A percentile compares a stretch with the other conserved stretches of the same genome.
Evolutionary conservation across 1,140 invertebrate species (phyloP).

Genomic region (Scaptomyza montana): DNA sequence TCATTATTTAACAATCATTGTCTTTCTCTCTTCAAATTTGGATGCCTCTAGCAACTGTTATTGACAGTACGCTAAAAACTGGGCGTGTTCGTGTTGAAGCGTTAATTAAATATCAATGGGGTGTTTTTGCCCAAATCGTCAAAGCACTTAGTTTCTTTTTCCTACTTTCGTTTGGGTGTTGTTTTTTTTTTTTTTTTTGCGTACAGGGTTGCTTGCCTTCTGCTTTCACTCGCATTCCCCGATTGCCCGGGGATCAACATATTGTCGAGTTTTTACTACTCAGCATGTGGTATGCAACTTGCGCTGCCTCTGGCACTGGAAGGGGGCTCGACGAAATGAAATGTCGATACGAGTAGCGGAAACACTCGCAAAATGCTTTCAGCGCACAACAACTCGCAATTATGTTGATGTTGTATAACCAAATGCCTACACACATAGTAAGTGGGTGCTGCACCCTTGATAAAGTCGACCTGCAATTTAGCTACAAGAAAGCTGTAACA

Average conservation of each 20-base stretch:
- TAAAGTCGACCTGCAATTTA: slow-evolving; percentile 32
- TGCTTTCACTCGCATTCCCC: slow-evolving; percentile 36
- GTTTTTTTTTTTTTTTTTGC: slow-evolving; percentile 1
- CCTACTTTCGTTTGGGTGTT: background rate
- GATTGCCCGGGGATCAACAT: slow-evolving; percentile 42
- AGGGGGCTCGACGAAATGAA: background rate
- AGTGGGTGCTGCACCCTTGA: slow-evolving; percentile 23
- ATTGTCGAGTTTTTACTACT: slow-evolving; percentile 54
- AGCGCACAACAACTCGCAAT: slow-evolving; percentile 47
- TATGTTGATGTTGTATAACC: slow-evolving; percentile 46
- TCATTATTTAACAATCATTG: slow-evolving; percentile 17
- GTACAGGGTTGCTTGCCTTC: slow-evolving; percentile 39
- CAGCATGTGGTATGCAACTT: slow-evolving; percentile 36
- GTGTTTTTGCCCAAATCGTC: slow-evolving; percentile 53
- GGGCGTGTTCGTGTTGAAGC: slow-evolving; percentile 59
- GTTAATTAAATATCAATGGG: slow-evolving; percentile 66
- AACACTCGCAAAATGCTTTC: slow-evolving; percentile 55
- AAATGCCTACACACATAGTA: slow-evolving; percentile 5
- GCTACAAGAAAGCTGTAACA: background rate
- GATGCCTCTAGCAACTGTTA: slow-evolving; percentile 66
- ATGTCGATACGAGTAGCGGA: slow-evolving; percentile 32
- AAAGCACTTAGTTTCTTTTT: slow-evolving; percentile 44
- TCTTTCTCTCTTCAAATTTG: slow-evolving; percentile 21
- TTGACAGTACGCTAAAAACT: slow-evolving; percentile 56
- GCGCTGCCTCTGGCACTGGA: background rate